Evolutionary conservation across 2,888 invertebrate species (phyloP).

Genomic region (Eupithecia abbreviata): DNA sequence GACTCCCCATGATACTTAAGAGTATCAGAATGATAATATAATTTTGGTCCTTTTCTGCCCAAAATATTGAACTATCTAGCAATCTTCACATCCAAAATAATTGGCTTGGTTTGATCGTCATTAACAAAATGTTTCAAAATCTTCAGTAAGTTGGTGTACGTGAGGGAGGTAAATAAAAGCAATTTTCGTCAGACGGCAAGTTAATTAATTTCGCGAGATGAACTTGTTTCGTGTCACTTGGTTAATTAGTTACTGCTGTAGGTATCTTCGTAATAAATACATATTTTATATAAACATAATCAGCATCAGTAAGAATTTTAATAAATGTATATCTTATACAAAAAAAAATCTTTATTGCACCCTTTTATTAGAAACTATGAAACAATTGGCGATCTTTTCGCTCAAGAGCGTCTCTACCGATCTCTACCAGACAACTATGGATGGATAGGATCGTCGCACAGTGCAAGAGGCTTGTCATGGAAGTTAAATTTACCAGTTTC

Average conservation of each 20-base stretch:
- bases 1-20: too few relatives aligned
- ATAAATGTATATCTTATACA: background rate
- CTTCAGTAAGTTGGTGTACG: background rate
- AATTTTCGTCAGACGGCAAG: slow-evolving; percentile 41
- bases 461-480: too few relatives aligned
- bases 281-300: background rate
- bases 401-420: too few relatives aligned
- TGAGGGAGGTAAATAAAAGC: slow-evolving; percentile 27
- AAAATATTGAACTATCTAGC: background rate
- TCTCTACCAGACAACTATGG: too few relatives aligned
- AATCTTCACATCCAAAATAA: background rate
- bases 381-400: too few relatives aligned
- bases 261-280: slow-evolving; percentile 20
- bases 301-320: background rate
- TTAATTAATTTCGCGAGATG: slow-evolving; percentile 40
- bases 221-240: slow-evolving; percentile 49
- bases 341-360: too few relatives aligned
- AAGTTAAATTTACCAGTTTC: too few relatives aligned
- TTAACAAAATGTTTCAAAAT: background rate
- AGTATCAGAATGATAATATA: too few relatives aligned
- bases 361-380: too few relatives aligned
- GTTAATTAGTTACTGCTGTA: slow-evolving; percentile 49
- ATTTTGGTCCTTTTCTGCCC: background rate
- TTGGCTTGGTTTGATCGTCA: background rate
- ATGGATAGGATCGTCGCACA: too few relatives aligned